A percentile compares a stretch with the other conserved stretches of the same genome.
Evolutionary conservation across 2,797 vertebrate genomes (phyloP).

Genomic region (Crax fasciolata): DNA sequence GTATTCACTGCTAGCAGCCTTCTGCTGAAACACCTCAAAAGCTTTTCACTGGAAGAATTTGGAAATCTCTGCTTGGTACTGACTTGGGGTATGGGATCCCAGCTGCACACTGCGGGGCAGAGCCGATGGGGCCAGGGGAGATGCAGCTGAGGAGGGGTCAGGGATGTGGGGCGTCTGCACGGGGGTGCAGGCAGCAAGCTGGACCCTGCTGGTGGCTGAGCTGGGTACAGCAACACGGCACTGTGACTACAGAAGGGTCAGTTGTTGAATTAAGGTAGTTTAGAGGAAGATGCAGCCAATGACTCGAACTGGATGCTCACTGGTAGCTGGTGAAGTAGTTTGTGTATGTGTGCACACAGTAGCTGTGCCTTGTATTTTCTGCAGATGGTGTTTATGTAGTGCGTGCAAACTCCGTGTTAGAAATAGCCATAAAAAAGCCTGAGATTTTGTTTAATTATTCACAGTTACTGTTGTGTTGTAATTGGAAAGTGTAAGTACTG

Average conservation of each 20-base stretch:
- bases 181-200: neutral
- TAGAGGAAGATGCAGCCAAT: neutral
- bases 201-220: neutral
- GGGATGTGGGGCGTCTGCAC: rapidly evolving
- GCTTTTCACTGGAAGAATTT: slow-evolving; percentile 46
- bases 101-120: neutral
- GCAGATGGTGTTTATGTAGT: slow-evolving; percentile 81
- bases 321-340: slow-evolving; percentile 32
- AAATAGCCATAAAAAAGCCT: slow-evolving; percentile 72
- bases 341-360: slow-evolving; percentile 38
- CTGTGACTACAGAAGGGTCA: neutral
- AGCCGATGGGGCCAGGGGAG: neutral
- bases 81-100: neutral
- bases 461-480: slow-evolving; percentile 76
- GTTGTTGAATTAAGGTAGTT: neutral
- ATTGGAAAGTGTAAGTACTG: slow-evolving; percentile 72
- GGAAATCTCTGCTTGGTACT: slow-evolving; percentile 12
- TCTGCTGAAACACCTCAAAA: slow-evolving; percentile 33
- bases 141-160: neutral
- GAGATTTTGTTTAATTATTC: slow-evolving; percentile 76
- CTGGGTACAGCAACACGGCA: neutral
- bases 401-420: slow-evolving; percentile 62
- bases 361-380: slow-evolving; percentile 64
- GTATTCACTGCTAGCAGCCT: slow-evolving; percentile 33
- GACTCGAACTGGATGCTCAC: neutral